Evolutionary conservation across 2,797 vertebrate species (phyloP).

Genomic region (Cheirogaleus major): DNA sequence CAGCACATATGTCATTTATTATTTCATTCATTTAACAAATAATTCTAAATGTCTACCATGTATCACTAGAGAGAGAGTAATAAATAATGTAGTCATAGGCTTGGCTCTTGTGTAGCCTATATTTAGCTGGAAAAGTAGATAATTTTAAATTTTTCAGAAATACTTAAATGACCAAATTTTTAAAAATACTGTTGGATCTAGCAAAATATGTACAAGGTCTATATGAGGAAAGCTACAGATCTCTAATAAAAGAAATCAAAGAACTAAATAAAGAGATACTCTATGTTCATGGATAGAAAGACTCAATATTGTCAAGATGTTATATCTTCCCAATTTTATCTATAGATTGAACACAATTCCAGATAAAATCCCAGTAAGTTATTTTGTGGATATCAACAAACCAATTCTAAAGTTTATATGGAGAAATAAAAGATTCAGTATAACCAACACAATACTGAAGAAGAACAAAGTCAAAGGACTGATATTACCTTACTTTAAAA

Average conservation of each 20-base stretch:
- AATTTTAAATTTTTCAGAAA: background rate
- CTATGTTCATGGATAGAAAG: background rate
- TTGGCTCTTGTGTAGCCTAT: background rate
- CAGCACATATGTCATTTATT: background rate
- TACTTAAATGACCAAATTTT: background rate
- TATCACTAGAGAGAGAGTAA: background rate
- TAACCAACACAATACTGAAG: background rate
- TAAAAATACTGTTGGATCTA: background rate
- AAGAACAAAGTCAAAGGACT: background rate
- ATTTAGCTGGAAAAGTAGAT: background rate
- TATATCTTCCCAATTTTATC: background rate
- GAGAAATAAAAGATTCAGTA: background rate
- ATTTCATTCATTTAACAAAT: background rate
- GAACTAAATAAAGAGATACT: background rate
- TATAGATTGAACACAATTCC: background rate
- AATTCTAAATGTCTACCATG: background rate
- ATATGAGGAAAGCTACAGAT: background rate
- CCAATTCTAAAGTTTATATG: background rate
- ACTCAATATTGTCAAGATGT: background rate
- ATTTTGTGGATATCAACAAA: background rate
- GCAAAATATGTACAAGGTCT: background rate
- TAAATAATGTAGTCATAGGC: background rate
- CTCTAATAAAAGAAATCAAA: background rate
- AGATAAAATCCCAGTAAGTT: background rate
- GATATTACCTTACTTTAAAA: background rate